Conservation (phyloP, 2,888 invertebrate genomes). For the Agrilus mali region DNA sequence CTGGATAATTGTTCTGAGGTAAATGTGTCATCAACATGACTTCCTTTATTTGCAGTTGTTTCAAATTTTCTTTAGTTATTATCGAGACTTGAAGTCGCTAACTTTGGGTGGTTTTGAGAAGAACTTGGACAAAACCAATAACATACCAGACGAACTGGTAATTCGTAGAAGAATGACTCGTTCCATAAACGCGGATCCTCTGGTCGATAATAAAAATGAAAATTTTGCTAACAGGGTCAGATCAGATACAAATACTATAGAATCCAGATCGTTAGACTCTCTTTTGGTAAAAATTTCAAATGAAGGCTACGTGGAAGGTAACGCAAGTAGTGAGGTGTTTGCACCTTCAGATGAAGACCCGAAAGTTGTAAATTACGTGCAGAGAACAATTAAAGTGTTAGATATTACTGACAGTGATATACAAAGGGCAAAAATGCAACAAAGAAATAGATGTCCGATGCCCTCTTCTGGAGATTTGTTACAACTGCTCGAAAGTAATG, state of each 20-base stretch:
- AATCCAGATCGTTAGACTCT: constrained; percentile 18
- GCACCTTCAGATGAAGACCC: constrained; percentile 5
- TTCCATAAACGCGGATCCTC: no score
- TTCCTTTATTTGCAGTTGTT: neutral
- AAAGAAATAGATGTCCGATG: neutral
- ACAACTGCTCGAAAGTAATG: neutral
- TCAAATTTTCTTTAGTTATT: neutral
- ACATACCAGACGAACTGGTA: neutral
- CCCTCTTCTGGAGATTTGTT: neutral
- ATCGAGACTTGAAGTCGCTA: no score
- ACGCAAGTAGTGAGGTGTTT: constrained; percentile 10
- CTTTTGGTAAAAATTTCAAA: constrained; percentile 15
- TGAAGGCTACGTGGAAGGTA: constrained; percentile 15
- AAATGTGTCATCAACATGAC: constrained; percentile 2
- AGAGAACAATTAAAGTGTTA: constrained; percentile 14
- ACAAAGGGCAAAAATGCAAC: constrained; percentile 4
- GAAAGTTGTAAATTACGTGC: constrained; percentile 4
- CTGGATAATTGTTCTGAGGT: constrained; percentile 41
- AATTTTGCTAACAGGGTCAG: no score
- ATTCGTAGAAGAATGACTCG: neutral
- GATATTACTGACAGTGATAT: constrained; percentile 15
- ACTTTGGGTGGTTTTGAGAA: no score
- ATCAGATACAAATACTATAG: no score
- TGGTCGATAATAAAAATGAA: no score
- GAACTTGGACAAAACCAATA: no score